Evolutionary conservation across 2,888 invertebrate species (phyloP).

Genomic region (Aphelenchoides bicaudatus): DNA sequence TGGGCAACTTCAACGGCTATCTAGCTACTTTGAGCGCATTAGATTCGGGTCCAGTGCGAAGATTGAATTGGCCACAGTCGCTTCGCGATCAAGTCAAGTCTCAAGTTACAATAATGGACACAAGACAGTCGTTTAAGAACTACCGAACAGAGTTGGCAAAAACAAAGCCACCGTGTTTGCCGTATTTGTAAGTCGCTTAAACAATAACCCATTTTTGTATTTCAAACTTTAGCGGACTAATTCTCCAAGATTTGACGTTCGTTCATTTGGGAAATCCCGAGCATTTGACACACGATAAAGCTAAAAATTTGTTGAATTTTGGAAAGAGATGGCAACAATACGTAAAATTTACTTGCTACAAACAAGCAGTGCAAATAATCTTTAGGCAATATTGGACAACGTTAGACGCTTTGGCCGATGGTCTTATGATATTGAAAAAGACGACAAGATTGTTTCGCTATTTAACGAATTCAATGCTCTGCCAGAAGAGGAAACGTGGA

Average conservation of each 20-base stretch:
- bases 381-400: constrained; percentile 93
- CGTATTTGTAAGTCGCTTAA: constrained; percentile 80
- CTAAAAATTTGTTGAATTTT: constrained; percentile 74
- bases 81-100: constrained; percentile 67
- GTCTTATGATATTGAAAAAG: constrained; percentile 87
- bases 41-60: constrained; percentile 83
- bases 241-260: constrained; percentile 96
- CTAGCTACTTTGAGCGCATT: constrained; percentile 90
- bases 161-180: constrained; percentile 95
- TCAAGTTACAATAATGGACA: constrained; percentile 91
- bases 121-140: constrained; percentile 93
- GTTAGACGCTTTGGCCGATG: constrained; percentile 95
- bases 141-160: constrained; percentile 89
- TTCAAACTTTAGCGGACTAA: constrained; percentile 74
- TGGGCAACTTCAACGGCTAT: constrained; percentile 98
- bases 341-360: no score
- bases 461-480: constrained; percentile 94
- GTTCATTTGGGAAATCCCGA: constrained; percentile 96
- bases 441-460: constrained; percentile 86
- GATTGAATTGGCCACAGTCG: constrained; percentile 71
- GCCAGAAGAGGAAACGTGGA: constrained; percentile 97
- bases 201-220: background rate
- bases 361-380: no score
- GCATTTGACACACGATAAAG: constrained; percentile 71
- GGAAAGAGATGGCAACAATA: constrained; percentile 98